Evolutionary conservation across 2,888 invertebrate species (phyloP).

Genomic region (Drosophila stalkeri): DNA sequence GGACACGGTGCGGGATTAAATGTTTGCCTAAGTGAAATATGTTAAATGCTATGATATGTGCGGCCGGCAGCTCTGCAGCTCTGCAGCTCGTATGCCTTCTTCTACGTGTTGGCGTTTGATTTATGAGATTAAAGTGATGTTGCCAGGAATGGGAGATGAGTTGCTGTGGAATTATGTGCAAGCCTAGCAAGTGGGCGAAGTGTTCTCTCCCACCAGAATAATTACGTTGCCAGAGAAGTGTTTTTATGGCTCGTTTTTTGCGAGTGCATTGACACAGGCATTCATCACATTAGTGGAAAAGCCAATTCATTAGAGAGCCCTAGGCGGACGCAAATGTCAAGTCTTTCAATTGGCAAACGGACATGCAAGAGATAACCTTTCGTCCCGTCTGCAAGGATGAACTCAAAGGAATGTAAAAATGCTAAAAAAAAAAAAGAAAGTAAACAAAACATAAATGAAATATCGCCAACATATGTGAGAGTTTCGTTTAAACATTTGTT

Average conservation of each 20-base stretch:
- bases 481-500: neutral
- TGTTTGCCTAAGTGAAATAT: conserved; percentile 81
- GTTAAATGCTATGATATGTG: conserved; percentile 78
- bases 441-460: neutral
- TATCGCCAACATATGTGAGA: neutral
- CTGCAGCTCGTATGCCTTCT: conserved; percentile 21
- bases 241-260: conserved; percentile 31
- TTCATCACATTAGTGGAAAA: conserved; percentile 72
- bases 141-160: conserved; percentile 23
- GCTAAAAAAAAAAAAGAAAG: too few species aligned
- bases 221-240: conserved; percentile 36
- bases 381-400: neutral
- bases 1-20: conserved; percentile 73
- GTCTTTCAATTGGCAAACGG: conserved; percentile 41
- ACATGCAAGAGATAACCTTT: conserved; percentile 40
- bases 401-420: neutral
- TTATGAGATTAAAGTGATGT: conserved; percentile 71
- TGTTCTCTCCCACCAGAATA: conserved; percentile 38
- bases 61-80: conserved; percentile 16
- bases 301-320: conserved; percentile 69
- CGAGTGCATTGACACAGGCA: conserved; percentile 37
- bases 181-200: neutral
- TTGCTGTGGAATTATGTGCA: conserved; percentile 43
- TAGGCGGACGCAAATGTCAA: conserved; percentile 21
- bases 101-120: conserved; percentile 61